Conservation (phyloP, 2,888 invertebrate genomes). For the Drosophila austrosaltans region DNA sequence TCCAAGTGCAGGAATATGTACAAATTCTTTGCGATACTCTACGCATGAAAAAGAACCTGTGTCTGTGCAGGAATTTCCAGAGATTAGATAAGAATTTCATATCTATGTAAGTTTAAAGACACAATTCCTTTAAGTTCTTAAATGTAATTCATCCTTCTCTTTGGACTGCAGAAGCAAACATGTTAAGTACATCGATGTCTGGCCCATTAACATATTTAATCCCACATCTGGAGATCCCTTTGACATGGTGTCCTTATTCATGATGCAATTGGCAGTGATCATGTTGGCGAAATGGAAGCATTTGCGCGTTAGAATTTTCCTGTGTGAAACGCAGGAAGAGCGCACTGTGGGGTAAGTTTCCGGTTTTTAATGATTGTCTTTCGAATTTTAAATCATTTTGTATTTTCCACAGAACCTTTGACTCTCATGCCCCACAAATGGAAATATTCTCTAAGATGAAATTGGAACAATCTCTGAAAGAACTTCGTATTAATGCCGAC, state of each 20-base stretch:
- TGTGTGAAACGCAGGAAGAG: constrained; percentile 87
- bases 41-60: constrained; percentile 96
- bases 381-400: accelerated
- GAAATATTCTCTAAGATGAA: constrained; percentile 81
- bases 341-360: constrained; percentile 74
- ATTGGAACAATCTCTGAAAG: constrained; percentile 89
- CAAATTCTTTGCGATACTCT: constrained; percentile 94
- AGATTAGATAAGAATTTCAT: constrained; percentile 91
- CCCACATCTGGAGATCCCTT: constrained; percentile 91
- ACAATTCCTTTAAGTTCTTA: background rate
- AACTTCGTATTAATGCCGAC: constrained; percentile 93
- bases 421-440: constrained; percentile 79
- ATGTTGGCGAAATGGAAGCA: constrained; percentile 96
- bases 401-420: constrained; percentile 70
- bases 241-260: constrained; percentile 95
- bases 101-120: constrained; percentile 85
- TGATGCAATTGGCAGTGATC: constrained; percentile 98
- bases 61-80: constrained; percentile 96
- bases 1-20: constrained; percentile 89
- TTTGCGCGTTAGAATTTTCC: constrained; percentile 92
- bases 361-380: constrained; percentile 7
- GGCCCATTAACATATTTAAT: constrained; percentile 96
- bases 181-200: constrained; percentile 95
- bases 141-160: background rate
- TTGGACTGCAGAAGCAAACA: constrained; percentile 80